These are phyloP conservation scores for Pseudonaja textilis DNA, from an alignment of 2,113 vertebrate species.

Conservation along the genomic window DNA sequence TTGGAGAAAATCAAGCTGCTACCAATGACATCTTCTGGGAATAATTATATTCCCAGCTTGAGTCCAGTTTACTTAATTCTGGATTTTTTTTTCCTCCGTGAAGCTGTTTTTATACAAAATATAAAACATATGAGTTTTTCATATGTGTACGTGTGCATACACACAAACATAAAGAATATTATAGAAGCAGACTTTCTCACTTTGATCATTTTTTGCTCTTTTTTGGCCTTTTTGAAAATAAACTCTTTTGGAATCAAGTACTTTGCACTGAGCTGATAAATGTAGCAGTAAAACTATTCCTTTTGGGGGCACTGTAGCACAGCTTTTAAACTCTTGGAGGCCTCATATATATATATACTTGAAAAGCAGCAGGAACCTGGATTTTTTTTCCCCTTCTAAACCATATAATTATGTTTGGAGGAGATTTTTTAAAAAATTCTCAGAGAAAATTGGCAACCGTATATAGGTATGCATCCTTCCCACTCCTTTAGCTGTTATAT, in stretches of 20 bases:
- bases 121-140: background rate
- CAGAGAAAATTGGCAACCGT: background rate
- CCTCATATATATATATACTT: background rate
- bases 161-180: background rate
- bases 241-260: background rate
- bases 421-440: background rate
- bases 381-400: rapidly evolving
- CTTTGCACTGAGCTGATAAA: background rate
- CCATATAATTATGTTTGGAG: background rate
- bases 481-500: background rate
- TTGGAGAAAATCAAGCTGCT: background rate
- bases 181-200: no score
- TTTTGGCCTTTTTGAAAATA: background rate
- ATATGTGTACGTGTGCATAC: background rate
- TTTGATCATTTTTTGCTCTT: background rate
- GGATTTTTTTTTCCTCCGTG: no score
- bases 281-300: conserved; percentile 23
- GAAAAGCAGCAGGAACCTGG: rapidly evolving
- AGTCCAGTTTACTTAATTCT: background rate
- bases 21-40: background rate
- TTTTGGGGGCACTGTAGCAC: conserved; percentile 63
- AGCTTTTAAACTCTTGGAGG: conserved; percentile 43
- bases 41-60: background rate
- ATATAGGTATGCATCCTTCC: background rate
- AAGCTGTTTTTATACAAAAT: background rate